Conservation (phyloP, 2,113 vertebrate species). For the Thalassarche chlororhynchos region DNA sequence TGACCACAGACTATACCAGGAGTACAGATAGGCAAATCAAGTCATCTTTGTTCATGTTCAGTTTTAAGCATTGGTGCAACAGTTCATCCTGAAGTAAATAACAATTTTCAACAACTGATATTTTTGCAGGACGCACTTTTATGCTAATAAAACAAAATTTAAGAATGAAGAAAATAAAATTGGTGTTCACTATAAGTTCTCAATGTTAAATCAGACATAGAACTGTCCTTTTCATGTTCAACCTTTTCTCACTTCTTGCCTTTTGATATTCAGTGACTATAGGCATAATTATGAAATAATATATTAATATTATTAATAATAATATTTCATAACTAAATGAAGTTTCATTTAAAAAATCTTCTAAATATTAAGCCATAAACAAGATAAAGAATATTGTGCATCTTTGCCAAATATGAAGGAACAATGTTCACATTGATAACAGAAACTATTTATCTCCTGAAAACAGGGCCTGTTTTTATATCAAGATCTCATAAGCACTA, state of each 20-base stretch:
- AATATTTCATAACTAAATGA: neutral
- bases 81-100: neutral
- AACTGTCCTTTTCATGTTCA: neutral
- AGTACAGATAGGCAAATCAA: neutral
- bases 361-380: neutral
- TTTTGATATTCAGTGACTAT: neutral
- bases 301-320: no score
- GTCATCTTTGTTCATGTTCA: neutral
- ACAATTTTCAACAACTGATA: neutral
- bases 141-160: neutral
- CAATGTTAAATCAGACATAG: neutral
- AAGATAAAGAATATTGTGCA: neutral
- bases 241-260: neutral
- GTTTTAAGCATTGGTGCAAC: neutral
- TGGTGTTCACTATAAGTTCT: neutral
- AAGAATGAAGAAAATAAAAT: neutral
- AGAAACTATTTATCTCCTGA: neutral
- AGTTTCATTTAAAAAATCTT: neutral
- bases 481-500: neutral
- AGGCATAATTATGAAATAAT: neutral
- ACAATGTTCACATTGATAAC: neutral
- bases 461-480: neutral
- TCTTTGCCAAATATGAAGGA: neutral
- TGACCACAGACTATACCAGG: neutral
- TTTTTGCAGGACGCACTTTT: neutral